Percentiles rank a stretch among this genome's conserved stretches.
Conservation (phyloP, 2,113 vertebrate species). For the Melanerpes formicivorus region DNA sequence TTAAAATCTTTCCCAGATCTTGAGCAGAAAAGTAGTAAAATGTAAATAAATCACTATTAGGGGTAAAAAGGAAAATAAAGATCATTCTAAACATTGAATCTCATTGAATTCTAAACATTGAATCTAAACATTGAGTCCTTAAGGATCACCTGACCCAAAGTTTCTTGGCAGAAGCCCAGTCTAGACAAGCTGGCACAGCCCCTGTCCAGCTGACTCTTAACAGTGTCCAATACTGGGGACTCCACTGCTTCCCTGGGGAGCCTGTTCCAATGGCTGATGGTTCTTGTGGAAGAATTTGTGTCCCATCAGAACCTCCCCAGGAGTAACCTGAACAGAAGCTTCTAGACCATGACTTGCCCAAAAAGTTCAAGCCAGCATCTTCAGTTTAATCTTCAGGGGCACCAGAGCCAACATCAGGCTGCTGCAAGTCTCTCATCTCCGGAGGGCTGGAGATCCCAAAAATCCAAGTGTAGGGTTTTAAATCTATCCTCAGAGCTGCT, state of each 20-base stretch:
- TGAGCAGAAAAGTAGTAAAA: no score
- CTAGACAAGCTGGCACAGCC: neutral
- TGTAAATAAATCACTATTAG: no score
- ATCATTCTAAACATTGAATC: neutral
- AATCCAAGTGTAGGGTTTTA: rapidly evolving
- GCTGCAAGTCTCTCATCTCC: neutral
- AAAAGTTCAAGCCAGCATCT: neutral
- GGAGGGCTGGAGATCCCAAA: neutral
- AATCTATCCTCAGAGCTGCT: neutral
- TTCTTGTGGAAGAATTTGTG: neutral
- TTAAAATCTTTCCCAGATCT: no score
- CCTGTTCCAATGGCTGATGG: neutral
- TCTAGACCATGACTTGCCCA: neutral
- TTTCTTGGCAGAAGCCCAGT: neutral
- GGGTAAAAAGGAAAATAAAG: no score
- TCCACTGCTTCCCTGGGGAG: neutral
- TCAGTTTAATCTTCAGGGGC: neutral
- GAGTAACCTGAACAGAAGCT: neutral
- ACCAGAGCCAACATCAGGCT: neutral
- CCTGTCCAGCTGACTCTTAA: neutral
- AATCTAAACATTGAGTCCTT: neutral
- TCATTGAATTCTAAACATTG: neutral
- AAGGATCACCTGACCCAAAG: neutral
- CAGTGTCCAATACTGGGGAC: neutral
- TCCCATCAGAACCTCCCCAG: neutral